Percentiles rank a stretch among this genome's conserved stretches.
phyloP scores from a whole-genome alignment of 2,797 vertebrate species.

The Brotogeris chrysoptera region DNA sequence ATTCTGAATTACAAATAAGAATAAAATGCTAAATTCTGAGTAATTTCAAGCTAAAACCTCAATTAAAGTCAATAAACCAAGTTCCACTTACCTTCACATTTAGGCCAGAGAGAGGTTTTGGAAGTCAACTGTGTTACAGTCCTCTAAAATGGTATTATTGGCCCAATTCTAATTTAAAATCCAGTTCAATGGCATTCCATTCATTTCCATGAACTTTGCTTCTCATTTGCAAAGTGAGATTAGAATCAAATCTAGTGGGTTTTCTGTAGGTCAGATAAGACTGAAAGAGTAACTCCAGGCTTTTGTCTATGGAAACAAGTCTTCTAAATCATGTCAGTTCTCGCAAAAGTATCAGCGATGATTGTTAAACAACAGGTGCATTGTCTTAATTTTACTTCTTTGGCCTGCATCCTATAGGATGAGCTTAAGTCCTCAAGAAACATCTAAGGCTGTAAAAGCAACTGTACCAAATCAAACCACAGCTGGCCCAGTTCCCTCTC shows the following conservation, averaged over 20 bases:
- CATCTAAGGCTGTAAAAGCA: neutral
- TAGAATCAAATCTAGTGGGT: neutral
- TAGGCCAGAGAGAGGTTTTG: neutral
- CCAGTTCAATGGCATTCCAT: conserved; percentile 40
- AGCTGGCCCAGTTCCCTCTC: neutral
- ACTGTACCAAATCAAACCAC: neutral
- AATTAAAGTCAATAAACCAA: neutral
- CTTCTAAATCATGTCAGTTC: neutral
- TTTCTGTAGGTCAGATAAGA: conserved; percentile 38
- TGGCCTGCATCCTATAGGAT: neutral
- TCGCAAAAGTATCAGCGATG: neutral
- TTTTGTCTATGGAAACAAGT: neutral
- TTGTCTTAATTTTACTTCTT: neutral
- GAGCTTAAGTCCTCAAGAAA: neutral
- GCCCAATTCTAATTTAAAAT: conserved; percentile 23
- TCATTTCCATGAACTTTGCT: conserved; percentile 9
- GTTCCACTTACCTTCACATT: neutral
- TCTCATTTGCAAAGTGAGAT: conserved; percentile 12
- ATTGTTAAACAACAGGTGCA: neutral
- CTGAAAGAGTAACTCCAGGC: conserved; percentile 9
- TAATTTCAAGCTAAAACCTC: neutral
- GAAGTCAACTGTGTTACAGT: neutral
- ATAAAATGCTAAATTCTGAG: neutral
- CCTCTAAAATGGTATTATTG: neutral
- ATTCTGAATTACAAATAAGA: neutral